Conservation (phyloP, 2,888 invertebrate genomes). For the Cancer borealis region DNA sequence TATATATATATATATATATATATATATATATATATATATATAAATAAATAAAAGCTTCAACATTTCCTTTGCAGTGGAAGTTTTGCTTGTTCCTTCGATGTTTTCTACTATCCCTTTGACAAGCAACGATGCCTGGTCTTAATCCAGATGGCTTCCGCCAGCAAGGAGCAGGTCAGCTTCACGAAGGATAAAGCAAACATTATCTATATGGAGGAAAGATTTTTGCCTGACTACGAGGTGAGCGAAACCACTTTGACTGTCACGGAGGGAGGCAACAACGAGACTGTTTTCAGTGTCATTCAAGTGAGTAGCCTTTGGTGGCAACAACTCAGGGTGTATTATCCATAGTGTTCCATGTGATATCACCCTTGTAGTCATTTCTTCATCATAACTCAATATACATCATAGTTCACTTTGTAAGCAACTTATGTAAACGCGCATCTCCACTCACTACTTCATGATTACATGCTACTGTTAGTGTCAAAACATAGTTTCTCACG, state of each 20-base stretch:
- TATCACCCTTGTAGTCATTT: background rate
- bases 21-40: background rate
- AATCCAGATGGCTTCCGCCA: slow-evolving; percentile 48
- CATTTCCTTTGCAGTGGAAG: slow-evolving; percentile 55
- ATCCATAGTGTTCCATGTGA: background rate
- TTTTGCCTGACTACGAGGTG: slow-evolving; percentile 55
- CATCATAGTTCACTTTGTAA: background rate
- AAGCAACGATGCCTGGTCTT: slow-evolving; percentile 54
- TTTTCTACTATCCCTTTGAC: slow-evolving; percentile 72
- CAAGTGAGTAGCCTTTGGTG: background rate
- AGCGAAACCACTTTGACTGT: slow-evolving; percentile 39
- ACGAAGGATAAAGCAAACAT: background rate
- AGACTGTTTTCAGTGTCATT: slow-evolving; percentile 50
- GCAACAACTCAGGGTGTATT: background rate
- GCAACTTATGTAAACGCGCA: background rate
- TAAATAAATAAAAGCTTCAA: background rate
- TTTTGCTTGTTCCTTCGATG: slow-evolving; percentile 67
- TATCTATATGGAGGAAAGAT: slow-evolving; percentile 54
- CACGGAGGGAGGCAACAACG: slow-evolving; percentile 55
- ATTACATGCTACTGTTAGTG: background rate
- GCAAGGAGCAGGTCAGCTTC: slow-evolving; percentile 58
- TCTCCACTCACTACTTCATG: background rate
- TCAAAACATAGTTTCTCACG: background rate
- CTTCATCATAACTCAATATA: background rate
- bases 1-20: too few relatives aligned